Base-by-base conservation (phyloP, 1,140 invertebrate genomes). In the Meloidogyne floridensis region DNA sequence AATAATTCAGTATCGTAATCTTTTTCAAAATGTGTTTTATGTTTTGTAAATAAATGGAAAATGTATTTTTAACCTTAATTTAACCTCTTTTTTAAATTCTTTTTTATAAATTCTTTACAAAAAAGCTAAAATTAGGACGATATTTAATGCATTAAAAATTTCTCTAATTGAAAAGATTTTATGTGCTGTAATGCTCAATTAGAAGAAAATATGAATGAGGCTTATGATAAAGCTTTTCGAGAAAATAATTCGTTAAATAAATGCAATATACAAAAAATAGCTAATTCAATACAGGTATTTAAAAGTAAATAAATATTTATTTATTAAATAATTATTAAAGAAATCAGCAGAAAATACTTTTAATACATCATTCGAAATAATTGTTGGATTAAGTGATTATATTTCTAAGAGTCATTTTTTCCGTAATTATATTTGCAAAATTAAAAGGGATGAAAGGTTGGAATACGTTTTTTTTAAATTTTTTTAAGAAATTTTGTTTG, bases 351-450 rank as follows among this genome's bases (percentile, higher is more conserved):
- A 84, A 72, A 72, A 81, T 20, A 10, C 8, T 6, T 85, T 86
- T 74, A 86, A 86, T 74, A 86, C 56, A 53, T 73, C 65, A 8
- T 85, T 85, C 75, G 84, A 85, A 72, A 71, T 72, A 32, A 72
- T 84, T 43, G 74, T 69, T 43, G 83, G 83, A 9, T 79, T 85
- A 13, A 72, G 71, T 15, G 84, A 85, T 79, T 85, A 81, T 73
- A 75, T 81, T n/a, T 85, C 83, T 59, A 84, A 84, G 54, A 78
- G 73, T 42, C 71, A 84, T 70, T 84, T 83, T 71, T 84, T 84
- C 43, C n/a, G 18, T 3, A 78, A 83, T n/a, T 85, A 81, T 70
- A 84, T 84, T 77, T 84, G 83, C 69, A 84, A 84, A 76, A 65
- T 84, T 51, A 73, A 85, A 56, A 43, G 43, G 72, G 80, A 85